phyloP scores from a whole-genome alignment of 2,797 vertebrate genomes.

The Anas bahamensis region DNA sequence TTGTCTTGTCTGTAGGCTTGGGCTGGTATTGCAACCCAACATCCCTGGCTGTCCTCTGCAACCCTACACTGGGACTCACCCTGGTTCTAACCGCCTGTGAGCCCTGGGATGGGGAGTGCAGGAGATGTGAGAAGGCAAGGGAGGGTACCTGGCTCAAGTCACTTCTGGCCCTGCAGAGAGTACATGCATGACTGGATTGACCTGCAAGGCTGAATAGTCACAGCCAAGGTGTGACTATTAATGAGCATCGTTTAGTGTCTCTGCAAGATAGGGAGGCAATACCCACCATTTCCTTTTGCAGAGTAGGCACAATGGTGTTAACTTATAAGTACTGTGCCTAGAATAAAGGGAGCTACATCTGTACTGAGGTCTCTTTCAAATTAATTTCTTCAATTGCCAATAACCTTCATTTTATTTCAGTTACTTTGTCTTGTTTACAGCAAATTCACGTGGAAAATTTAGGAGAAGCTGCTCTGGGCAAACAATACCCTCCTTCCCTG shows the following conservation, averaged over 20 bases:
- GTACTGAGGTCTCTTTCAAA: not conserved
- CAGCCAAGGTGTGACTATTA: no score
- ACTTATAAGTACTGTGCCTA: not conserved
- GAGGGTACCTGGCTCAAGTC: not conserved
- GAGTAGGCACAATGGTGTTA: not conserved
- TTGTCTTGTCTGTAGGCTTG: not conserved
- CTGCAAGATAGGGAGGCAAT: not conserved
- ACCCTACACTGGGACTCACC: rapidly evolving
- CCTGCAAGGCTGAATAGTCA: not conserved
- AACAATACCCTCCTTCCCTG: not conserved
- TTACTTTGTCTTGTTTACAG: not conserved
- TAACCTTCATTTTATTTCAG: not conserved
- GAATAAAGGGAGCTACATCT: not conserved
- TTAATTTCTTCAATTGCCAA: not conserved
- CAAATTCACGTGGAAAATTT: not conserved
- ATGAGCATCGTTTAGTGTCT: not conserved
- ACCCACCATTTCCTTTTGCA: not conserved
- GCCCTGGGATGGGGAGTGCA: not conserved
- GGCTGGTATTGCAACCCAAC: not conserved
- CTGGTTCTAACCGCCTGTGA: rapidly evolving
- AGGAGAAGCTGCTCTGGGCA: rapidly evolving
- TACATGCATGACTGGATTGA: not conserved
- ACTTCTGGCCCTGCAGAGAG: not conserved
- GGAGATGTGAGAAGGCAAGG: not conserved
- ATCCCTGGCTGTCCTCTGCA: not conserved